Evolutionary conservation across 1,140 invertebrate genomes (phyloP), one percentile per base, ranked within the genome.

Genomic region (Gerris buenoi): DNA sequence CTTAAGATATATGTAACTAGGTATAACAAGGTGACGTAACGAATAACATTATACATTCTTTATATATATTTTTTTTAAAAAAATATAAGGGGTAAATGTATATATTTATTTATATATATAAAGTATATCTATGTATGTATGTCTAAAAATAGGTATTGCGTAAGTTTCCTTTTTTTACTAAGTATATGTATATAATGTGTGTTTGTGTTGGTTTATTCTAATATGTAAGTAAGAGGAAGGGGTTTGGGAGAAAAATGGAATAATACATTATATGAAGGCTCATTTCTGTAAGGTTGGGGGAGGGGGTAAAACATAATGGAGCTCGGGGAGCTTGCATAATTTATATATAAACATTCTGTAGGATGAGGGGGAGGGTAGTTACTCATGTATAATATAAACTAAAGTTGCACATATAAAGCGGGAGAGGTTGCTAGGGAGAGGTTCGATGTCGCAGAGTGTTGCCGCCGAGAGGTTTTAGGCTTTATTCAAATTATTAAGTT

Each of bases 401-500:
- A 65, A 68, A 68, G 46, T 65, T 66, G 65, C 57, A 60, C 58
- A 60, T 60, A 60, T 60, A 60, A 60, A 60, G 58, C 15, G 22
- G 23, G 63, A 27, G 26, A 22, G 3, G 26, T n/a, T 26, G 27
- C 26, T 15, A n/a, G 3, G 10, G 58, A 56, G 14, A 29, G 26
- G 67, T 27, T 28, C 25, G 62, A 61, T 64, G 28, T 3, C 2
- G 28, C 18, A 29, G 29, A n/a, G 14, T 27, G 33, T 46, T 46
- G 33, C 33, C 18, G 5, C 33, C 18, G 5, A 46, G 33, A 46
- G 33, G 33, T 46, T 46, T 27, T 61, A 60, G 58, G 15, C 67
- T 65, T 68, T 68, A 68, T 68, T 68, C 67, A 68, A 68, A 68
- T 68, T 68, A 68, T 68, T 68, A 68, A 68, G 63, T 68, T 68